Percentiles rank a stretch among this genome's conserved stretches.
Conservation (phyloP, 1,140 invertebrate genomes). For the Drosophila lacertosa region DNA sequence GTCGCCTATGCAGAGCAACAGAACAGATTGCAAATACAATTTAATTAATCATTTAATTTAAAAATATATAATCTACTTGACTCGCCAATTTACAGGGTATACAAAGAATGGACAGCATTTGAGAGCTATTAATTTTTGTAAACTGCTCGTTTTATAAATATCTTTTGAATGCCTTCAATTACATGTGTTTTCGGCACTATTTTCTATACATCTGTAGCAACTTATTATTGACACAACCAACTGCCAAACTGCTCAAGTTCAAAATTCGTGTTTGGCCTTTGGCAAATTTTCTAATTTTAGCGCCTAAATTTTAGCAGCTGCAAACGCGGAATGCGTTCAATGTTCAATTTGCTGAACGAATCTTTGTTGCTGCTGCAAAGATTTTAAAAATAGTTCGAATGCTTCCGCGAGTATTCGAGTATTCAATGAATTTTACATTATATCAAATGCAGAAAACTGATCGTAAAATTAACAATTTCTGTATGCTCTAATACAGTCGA, state of each 20-base stretch:
- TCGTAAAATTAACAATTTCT: not conserved
- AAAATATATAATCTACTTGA: too few relatives aligned
- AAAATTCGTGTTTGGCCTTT: slow-evolving; percentile 81
- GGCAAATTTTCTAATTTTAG: slow-evolving; percentile 50
- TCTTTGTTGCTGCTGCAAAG: slow-evolving; percentile 17
- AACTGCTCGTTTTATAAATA: too few relatives aligned
- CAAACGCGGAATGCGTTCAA: slow-evolving; percentile 63
- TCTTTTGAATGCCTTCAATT: too few relatives aligned
- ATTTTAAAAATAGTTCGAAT: slow-evolving; percentile 58
- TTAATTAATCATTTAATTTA: too few relatives aligned
- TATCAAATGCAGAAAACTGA: slow-evolving; percentile 4
- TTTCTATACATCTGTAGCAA: too few relatives aligned
- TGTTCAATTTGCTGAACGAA: slow-evolving; percentile 48
- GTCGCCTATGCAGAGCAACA: too few relatives aligned
- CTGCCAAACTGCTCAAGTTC: slow-evolving; percentile 60
- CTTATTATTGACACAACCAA: slow-evolving; percentile 2
- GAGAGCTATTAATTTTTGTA: too few relatives aligned
- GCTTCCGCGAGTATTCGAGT: slow-evolving; percentile 49
- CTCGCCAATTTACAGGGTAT: too few relatives aligned
- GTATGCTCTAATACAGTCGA: too few relatives aligned
- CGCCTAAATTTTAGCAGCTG: slow-evolving; percentile 33
- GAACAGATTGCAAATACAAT: too few relatives aligned
- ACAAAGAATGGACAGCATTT: too few relatives aligned
- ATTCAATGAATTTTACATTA: slow-evolving; percentile 17
- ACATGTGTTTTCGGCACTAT: too few relatives aligned